These are phyloP conservation scores for Drosophila arizonae DNA, from an alignment of 1,140 invertebrate species.

Conservation along the genomic window DNA sequence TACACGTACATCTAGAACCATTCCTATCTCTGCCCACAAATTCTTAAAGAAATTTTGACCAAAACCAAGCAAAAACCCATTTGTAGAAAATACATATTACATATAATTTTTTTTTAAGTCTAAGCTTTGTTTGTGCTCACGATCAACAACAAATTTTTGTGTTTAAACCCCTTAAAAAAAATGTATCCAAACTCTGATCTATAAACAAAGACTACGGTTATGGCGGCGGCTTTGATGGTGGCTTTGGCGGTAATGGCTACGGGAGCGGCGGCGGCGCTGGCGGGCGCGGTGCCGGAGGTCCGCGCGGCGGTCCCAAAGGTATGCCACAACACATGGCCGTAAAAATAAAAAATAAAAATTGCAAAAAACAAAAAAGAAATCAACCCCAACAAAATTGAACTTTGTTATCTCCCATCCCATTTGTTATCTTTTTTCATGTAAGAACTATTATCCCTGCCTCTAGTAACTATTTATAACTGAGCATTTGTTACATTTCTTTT, in stretches of 20 bases:
- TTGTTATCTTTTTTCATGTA: slow-evolving; percentile 23
- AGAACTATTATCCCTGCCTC: slow-evolving; percentile 34
- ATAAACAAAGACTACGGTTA: slow-evolving; percentile 75
- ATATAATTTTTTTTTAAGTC: slow-evolving; percentile 40
- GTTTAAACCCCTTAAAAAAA: slow-evolving; percentile 36
- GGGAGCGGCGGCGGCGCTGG: slow-evolving; percentile 66
- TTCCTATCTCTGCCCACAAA: slow-evolving; percentile 6
- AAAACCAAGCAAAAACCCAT: slow-evolving; percentile 44
- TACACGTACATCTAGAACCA: too few relatives aligned
- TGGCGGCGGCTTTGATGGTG: slow-evolving; percentile 82
- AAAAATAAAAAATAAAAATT: slow-evolving; percentile 1
- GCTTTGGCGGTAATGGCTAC: slow-evolving; percentile 66
- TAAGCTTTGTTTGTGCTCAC: slow-evolving; percentile 69
- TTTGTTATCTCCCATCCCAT: slow-evolving; percentile 12
- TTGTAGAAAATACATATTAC: slow-evolving; percentile 17
- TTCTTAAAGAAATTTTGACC: slow-evolving; percentile 70
- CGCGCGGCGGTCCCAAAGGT: slow-evolving; percentile 81
- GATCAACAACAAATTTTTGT: slow-evolving; percentile 45
- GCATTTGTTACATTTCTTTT: slow-evolving; percentile 22
- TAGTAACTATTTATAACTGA: slow-evolving; percentile 21
- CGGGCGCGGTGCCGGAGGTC: slow-evolving; percentile 69
- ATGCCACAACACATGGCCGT: slow-evolving; percentile 50
- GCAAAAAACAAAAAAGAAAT: too few relatives aligned
- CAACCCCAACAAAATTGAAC: slow-evolving; percentile 22
- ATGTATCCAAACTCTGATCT: slow-evolving; percentile 1